Evolutionary conservation across 2,797 vertebrate genomes (phyloP), one percentile per base, ranked within the genome.

Genomic region (Peromyscus melanophrys): DNA sequence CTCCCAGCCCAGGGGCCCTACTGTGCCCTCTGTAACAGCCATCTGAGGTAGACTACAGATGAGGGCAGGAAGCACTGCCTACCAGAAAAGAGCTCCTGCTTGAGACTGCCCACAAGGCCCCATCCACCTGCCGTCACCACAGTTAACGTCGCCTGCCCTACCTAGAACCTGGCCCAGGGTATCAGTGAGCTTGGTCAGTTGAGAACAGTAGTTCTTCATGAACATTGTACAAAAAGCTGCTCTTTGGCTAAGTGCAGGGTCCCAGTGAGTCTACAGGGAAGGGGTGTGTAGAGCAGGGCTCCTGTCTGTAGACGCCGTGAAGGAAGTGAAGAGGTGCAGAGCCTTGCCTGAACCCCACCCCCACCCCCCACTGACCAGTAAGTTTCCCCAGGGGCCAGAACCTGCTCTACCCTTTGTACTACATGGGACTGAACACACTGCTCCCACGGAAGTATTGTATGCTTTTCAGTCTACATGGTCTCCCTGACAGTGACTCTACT

Each of bases 401-500:
- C 25, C 57, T 6, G 9, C 31, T 59, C 82, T 21, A 5, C 29
- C 40, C 40, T 73, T 59, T 59, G 27, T 75, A 31, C 52, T 73
- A 4, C 63, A 21, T 59, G 77, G 40, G 23, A 2, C 37, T 52
- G 0, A 1, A 34, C 31, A 27, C 7, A 3, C 43, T n/a, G n/a
- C 87, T 61, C 43, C 88, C 1, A 0, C 16, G 34, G 1, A 40
- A 49, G 4, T 46, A 8, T 23, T 59, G n/a, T 40, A 19, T 52
- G 46, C 84, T 46, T 29, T 46, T 25, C 12, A 4, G 6, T 37
- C 34, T 9, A 0, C 0, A 0, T 0, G 2, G 8, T 59, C 65
- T 1, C 83, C n/a, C 11, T 17, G 52, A 76, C 85, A 73, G 1
- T 29, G 19, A 10, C 8, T 59, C 52, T 0, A 17, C 3, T 5